phyloP scores from a whole-genome alignment of 2,888 invertebrate genomes.

The Volucella zonaria region DNA sequence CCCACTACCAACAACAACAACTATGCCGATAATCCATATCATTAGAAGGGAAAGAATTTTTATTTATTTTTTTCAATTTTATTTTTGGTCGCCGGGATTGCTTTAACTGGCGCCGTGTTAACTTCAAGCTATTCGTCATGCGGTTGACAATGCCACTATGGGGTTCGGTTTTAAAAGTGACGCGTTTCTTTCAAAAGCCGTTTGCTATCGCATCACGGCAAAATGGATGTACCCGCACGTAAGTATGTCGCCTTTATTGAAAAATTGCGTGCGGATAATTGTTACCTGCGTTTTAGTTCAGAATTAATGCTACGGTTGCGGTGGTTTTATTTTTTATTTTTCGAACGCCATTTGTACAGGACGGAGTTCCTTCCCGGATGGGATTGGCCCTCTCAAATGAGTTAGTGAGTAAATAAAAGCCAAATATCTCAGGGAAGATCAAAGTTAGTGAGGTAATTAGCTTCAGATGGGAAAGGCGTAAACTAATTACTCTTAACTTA shows the following conservation, averaged over 20 bases:
- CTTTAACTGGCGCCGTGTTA: constrained; percentile 40
- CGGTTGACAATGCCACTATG: constrained; percentile 40
- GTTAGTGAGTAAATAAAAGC: constrained; percentile 20
- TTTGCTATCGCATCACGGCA: constrained; percentile 42
- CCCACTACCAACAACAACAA: constrained; percentile 10
- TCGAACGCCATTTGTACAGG: constrained; percentile 50
- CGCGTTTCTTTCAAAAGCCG: constrained; percentile 32
- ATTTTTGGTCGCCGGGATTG: constrained; percentile 1
- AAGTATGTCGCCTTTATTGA: constrained; percentile 81
- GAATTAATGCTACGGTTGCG: constrained; percentile 40
- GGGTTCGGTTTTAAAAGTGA: constrained; percentile 50
- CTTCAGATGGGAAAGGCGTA: neutral
- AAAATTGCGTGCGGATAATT: constrained; percentile 82
- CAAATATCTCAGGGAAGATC: constrained; percentile 2
- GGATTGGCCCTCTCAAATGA: neutral
- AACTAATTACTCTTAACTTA: neutral
- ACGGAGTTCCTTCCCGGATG: neutral
- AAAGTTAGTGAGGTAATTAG: constrained; percentile 6
- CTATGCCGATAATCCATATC: constrained; percentile 50
- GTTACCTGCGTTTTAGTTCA: constrained; percentile 72
- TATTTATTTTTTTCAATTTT: neutral
- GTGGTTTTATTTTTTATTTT: constrained; percentile 13
- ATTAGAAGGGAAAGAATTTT: constrained; percentile 23
- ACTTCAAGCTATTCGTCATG: constrained; percentile 19
- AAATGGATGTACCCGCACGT: constrained; percentile 12